Evolutionary conservation across 2,797 vertebrate species (phyloP).

Genomic region (Arctocebus calabarensis): DNA sequence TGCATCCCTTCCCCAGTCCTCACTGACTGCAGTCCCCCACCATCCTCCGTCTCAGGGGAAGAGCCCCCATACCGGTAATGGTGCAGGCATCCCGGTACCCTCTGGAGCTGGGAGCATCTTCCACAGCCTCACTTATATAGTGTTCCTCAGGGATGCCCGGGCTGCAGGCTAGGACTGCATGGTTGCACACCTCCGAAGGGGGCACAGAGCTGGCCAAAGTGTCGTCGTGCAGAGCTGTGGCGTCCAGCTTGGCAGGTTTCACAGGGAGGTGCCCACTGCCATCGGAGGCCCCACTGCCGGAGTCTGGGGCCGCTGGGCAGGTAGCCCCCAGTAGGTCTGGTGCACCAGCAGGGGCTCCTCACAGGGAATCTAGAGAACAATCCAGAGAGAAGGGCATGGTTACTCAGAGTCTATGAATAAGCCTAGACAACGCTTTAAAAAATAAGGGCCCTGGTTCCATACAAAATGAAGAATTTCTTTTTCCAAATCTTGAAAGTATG

Average conservation of each 20-base stretch:
- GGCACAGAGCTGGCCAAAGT: slow-evolving; percentile 90
- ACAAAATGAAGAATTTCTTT: no score
- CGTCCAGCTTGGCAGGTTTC: slow-evolving; percentile 99
- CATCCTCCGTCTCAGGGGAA: fast-evolving
- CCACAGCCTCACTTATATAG: slow-evolving; percentile 93
- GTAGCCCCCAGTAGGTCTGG: slow-evolving; percentile 46
- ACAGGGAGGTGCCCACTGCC: slow-evolving; percentile 92
- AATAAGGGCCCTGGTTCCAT: not conserved
- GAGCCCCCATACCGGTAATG: slow-evolving; percentile 93
- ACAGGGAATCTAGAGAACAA: slow-evolving; percentile 76
- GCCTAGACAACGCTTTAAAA: not conserved
- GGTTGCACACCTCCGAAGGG: slow-evolving; percentile 78
- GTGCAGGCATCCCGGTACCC: slow-evolving; percentile 96
- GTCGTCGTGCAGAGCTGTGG: slow-evolving; percentile 91
- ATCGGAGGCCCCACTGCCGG: slow-evolving; percentile 88
- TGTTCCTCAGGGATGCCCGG: slow-evolving; percentile 89
- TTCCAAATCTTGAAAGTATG: no score
- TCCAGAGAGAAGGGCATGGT: slow-evolving; percentile 5
- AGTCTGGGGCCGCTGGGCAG: slow-evolving; percentile 80
- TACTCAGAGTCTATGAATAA: not conserved
- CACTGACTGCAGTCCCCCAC: no score
- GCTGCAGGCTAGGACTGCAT: slow-evolving; percentile 86
- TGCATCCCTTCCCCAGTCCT: fast-evolving
- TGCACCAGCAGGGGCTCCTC: slow-evolving; percentile 13
- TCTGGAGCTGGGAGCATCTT: slow-evolving; percentile 86